Evolutionary conservation across 1,140 invertebrate genomes (phyloP).

Genomic region (Lasaia peninsularis): DNA sequence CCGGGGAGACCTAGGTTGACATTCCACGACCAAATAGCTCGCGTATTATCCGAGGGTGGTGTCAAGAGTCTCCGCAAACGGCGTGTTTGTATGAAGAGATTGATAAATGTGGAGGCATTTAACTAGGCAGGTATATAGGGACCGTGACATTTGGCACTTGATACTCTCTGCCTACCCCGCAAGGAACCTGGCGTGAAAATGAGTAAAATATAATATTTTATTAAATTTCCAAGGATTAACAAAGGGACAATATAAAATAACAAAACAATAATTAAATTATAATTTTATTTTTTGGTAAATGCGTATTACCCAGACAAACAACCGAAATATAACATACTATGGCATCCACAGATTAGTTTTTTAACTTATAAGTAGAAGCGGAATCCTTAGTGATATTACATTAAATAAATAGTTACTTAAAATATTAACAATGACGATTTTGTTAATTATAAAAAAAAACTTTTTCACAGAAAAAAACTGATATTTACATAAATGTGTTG

Average conservation of each 20-base stretch:
- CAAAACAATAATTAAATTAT: conserved; percentile 49
- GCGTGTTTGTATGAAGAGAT: too few species aligned
- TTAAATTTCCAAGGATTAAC: too few species aligned
- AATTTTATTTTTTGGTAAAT: conserved; percentile 69
- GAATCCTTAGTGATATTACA: conserved; percentile 48
- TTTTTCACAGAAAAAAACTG: conserved; percentile 42
- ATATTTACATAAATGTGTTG: conserved; percentile 9
- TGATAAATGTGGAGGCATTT: too few species aligned
- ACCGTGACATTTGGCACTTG: too few species aligned
- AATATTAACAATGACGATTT: conserved; percentile 54
- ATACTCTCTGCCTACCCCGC: too few species aligned
- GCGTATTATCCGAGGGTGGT: too few species aligned
- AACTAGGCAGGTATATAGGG: too few species aligned
- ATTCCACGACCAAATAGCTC: too few species aligned
- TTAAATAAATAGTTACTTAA: conserved; percentile 63
- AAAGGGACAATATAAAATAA: conserved; percentile 14
- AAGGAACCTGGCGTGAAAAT: too few species aligned
- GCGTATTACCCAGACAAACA: conserved; percentile 63
- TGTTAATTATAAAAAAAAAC: conserved; percentile 22
- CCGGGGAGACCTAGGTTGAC: too few species aligned
- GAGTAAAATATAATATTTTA: too few species aligned
- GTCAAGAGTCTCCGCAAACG: too few species aligned
- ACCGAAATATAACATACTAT: conserved; percentile 53
- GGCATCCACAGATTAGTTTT: conserved; percentile 46
- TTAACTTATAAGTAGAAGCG: conserved; percentile 61